Conservation (phyloP, 1,140 invertebrate species). For the Aricia agestis region DNA sequence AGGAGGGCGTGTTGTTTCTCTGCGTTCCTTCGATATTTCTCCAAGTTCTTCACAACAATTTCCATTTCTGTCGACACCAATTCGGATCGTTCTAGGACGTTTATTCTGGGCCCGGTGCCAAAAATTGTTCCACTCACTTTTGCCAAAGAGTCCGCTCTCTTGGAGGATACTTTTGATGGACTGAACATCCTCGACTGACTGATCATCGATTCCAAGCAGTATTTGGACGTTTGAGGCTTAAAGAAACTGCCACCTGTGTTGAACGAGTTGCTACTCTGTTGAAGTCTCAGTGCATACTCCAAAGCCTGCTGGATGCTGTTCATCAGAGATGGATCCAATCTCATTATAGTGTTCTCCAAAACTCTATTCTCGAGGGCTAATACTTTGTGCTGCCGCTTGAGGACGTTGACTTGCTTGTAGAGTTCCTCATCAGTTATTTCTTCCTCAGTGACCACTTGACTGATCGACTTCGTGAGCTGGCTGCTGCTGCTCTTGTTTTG, state of each 20-base stretch:
- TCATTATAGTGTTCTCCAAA: slow-evolving; percentile 58
- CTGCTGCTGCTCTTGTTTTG: slow-evolving; percentile 44
- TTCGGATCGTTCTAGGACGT: slow-evolving; percentile 65
- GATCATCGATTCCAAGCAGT: slow-evolving; percentile 43
- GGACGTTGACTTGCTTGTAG: slow-evolving; percentile 50
- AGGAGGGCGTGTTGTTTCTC: slow-evolving; percentile 54
- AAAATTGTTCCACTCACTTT: slow-evolving; percentile 55
- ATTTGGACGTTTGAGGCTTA: slow-evolving; percentile 51
- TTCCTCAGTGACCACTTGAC: slow-evolving; percentile 48
- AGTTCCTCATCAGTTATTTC: slow-evolving; percentile 58
- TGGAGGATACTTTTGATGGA: slow-evolving; percentile 51
- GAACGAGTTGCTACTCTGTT: slow-evolving; percentile 47
- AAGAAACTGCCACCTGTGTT: slow-evolving; percentile 50
- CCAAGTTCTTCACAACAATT: slow-evolving; percentile 51
- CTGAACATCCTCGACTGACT: slow-evolving; percentile 59
- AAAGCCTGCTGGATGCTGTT: slow-evolving; percentile 60
- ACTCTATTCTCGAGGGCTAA: slow-evolving; percentile 63
- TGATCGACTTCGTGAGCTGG: slow-evolving; percentile 47
- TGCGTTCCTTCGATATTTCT: slow-evolving; percentile 40
- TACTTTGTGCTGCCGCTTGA: slow-evolving; percentile 53
- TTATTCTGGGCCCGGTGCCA: slow-evolving; percentile 52
- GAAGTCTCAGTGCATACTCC: slow-evolving; percentile 52
- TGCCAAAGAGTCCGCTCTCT: slow-evolving; percentile 52
- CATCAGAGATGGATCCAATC: slow-evolving; percentile 58
- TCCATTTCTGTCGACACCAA: slow-evolving; percentile 70